Percentiles rank a stretch among this genome's conserved stretches.
Conservation (phyloP, 2,888 invertebrate species). For the Agrotis puta region DNA sequence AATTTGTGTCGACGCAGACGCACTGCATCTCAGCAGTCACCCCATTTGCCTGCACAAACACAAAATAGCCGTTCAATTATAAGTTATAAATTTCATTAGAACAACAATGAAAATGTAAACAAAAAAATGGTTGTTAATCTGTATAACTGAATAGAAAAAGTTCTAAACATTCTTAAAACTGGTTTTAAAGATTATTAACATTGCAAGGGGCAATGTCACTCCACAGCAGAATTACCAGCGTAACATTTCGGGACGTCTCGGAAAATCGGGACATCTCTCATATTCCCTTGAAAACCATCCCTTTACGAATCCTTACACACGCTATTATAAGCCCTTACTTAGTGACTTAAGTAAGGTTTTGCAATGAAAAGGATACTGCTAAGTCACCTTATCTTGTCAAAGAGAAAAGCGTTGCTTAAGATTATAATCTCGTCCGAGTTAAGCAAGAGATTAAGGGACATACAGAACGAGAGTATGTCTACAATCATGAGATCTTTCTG, state of each 20-base stretch:
- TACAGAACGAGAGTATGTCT: constrained; percentile 30
- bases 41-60: no score
- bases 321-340: constrained; percentile 18
- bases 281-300: constrained; percentile 9
- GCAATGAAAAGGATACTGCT: constrained; percentile 26
- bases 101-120: no score
- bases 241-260: constrained; percentile 32
- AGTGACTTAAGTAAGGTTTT: constrained; percentile 3
- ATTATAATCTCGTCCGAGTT: constrained; percentile 38
- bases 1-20: no score
- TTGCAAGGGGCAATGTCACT: background rate
- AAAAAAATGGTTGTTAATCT: no score
- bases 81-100: no score
- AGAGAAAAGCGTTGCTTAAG: constrained; percentile 31
- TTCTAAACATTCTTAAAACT: no score
- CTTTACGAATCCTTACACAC: constrained; percentile 3
- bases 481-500: constrained; percentile 24
- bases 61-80: no score
- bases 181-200: no score
- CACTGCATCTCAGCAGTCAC: no score
- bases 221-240: background rate
- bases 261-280: constrained; percentile 40
- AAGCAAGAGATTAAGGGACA: constrained; percentile 47
- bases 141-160: no score
- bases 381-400: constrained; percentile 32